Evolutionary conservation across 2,888 invertebrate genomes (phyloP), one percentile per base, ranked within the genome.

Genomic region (Mamestra brassicae): DNA sequence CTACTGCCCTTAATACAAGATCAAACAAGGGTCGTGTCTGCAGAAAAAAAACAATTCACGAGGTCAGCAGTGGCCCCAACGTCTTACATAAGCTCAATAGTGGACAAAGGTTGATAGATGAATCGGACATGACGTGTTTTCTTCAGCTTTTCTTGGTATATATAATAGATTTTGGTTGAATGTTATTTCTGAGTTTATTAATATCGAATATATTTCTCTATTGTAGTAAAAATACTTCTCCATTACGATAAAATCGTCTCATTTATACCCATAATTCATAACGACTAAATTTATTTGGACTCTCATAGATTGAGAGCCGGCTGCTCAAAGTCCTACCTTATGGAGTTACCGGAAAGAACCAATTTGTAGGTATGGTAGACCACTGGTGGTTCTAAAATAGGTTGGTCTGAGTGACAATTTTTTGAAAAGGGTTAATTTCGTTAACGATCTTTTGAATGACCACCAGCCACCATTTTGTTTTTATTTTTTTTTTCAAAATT

Each of bases 41-140:
- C 45, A 26, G 54, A 52, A 61, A 76, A 76, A 42, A 80, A 78
- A 75, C 71, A 77, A 81, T 84, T 70, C 55, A 34, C 34, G 64
- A 75, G 71, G 73, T 75, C 80, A 77, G 67, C 57, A 34, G 57
- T 42, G 3, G 3, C 11, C 74, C 47, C 6, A 50, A 36, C 17
- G 54, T 73, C 47, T 62, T 54, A 58, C 47, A 5, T 78, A 54
- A 71, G 55, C 50, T 68, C 65, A 73, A 64, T 65, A 50, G 61
- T 63, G 58, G 67, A 50, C 54, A 55, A 45, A 62, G 58, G 76
- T 74, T 83, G 84, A 81, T 62, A 81, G 57, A 84, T 82, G 81
- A 76, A 69, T 70, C 55, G 58, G 47, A 83, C 34, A 61, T 67
- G 74, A 42, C 60, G 42, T 65, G 50, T 52, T 64, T 78, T 66